A percentile compares a stretch with the other conserved stretches of the same genome.
phyloP scores from a whole-genome alignment of 2,113 vertebrate genomes.

The Craseonycteris thonglongyai region DNA sequence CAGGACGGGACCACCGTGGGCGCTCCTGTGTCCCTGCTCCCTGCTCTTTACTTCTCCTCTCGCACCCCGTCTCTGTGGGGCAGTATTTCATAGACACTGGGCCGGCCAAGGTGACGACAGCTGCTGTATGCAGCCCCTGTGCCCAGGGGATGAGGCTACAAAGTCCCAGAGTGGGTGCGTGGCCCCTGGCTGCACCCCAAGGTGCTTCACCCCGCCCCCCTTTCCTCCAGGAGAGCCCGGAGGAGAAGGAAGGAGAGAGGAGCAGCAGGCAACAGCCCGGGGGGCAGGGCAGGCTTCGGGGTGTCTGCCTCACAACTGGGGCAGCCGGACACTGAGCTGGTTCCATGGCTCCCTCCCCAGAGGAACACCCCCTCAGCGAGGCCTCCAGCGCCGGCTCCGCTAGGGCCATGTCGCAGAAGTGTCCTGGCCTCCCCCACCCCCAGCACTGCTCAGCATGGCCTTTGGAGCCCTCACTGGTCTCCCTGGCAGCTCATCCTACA shows the following conservation, averaged over 20 bases:
- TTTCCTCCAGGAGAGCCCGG: not conserved
- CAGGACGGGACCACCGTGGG: fast-evolving
- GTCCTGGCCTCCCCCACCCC: not conserved
- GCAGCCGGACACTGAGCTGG: not conserved
- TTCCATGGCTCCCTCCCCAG: not conserved
- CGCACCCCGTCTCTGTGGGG: not conserved
- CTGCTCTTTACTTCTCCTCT: fast-evolving
- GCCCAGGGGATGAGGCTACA: not conserved
- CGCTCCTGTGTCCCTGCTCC: fast-evolving
- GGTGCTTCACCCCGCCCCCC: not conserved
- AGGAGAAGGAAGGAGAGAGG: not conserved
- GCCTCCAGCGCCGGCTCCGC: no score
- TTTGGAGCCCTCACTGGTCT: not conserved
- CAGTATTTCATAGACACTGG: not conserved
- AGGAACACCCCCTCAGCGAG: not conserved
- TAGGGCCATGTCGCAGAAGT: no score
- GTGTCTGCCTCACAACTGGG: no score
- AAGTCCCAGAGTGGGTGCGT: not conserved
- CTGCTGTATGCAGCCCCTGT: not conserved
- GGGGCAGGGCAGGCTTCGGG: not conserved
- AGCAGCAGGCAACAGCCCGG: not conserved
- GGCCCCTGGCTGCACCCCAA: not conserved
- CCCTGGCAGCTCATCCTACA: no score
- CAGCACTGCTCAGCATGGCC: no score
- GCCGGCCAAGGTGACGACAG: not conserved